Evolutionary conservation across 53 echinoderm and acorn worm genomes (phyloP).

Genomic region (Antedon mediterranea): DNA sequence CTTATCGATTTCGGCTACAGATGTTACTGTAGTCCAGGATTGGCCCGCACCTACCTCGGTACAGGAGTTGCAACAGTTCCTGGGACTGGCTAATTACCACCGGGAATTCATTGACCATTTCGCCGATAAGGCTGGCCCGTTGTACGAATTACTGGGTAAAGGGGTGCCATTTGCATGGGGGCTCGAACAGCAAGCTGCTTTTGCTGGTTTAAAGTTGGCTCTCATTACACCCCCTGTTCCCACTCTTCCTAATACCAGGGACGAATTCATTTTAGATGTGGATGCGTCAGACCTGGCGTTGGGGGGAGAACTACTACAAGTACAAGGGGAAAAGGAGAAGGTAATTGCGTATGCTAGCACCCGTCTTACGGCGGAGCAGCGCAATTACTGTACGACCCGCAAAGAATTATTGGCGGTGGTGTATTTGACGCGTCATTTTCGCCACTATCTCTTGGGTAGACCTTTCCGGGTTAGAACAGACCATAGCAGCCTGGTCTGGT

Average conservation of each 20-base stretch:
- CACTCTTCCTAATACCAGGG: slow-evolving; percentile 4
- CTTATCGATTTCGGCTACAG: neutral
- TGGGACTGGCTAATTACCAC: slow-evolving; percentile 37
- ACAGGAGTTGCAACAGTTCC: slow-evolving; percentile 15
- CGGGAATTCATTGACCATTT: slow-evolving; percentile 16
- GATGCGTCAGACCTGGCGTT: no score
- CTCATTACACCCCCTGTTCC: slow-evolving; percentile 3
- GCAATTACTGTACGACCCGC: no score
- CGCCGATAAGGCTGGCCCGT: slow-evolving; percentile 8
- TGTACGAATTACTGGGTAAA: slow-evolving; percentile 24
- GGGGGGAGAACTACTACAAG: no score
- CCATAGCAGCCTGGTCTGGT: no score
- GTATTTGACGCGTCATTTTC: slow-evolving; percentile 22
- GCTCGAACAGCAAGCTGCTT: slow-evolving; percentile 4
- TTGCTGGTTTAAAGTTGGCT: neutral
- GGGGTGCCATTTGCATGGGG: slow-evolving; percentile 7
- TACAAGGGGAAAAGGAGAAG: slow-evolving; percentile 2
- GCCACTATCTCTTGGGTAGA: no score
- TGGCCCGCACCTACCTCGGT: slow-evolving; percentile 21
- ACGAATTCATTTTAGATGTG: no score
- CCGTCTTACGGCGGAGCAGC: slow-evolving; percentile 13
- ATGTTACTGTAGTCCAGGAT: slow-evolving; percentile 5
- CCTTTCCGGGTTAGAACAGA: no score
- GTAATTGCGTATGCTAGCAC: no score
- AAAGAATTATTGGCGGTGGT: slow-evolving; percentile 32